Percentiles rank a stretch among this genome's conserved stretches.
Evolutionary conservation across 2,888 invertebrate genomes (phyloP).

Genomic region (Sarcophaga caerulescens): DNA sequence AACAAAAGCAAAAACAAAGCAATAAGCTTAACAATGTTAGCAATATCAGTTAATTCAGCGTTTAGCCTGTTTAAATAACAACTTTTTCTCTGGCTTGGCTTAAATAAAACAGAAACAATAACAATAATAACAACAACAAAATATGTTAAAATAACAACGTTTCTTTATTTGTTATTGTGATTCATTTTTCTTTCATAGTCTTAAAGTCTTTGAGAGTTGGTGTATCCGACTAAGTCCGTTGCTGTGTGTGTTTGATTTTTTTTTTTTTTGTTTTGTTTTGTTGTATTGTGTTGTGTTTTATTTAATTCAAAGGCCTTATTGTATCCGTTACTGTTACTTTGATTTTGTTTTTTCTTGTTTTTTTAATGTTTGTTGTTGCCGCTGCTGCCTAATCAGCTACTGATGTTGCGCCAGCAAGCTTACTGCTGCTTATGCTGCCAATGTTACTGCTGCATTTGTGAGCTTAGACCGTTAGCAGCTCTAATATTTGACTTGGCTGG

Average conservation of each 20-base stretch:
- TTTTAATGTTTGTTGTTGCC: conserved; percentile 8
- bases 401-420: neutral
- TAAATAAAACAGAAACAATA: conserved; percentile 1
- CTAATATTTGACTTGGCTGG: conserved; percentile 58
- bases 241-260: neutral
- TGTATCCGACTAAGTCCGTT: conserved; percentile 9
- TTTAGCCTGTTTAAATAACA: conserved; percentile 64
- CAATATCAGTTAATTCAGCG: neutral
- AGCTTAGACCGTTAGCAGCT: conserved; percentile 51
- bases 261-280: neutral
- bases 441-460: conserved; percentile 59
- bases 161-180: conserved; percentile 55
- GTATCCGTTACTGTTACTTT: conserved; percentile 65
- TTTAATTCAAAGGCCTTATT: conserved; percentile 49
- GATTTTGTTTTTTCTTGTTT: conserved; percentile 1
- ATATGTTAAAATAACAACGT: neutral
- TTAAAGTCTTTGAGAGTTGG: conserved; percentile 36
- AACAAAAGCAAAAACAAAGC: conserved; percentile 36
- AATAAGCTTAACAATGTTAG: conserved; percentile 18
- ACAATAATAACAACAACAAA: neutral
- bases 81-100: conserved; percentile 58
- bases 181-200: conserved; percentile 62
- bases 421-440: conserved; percentile 5
- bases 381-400: conserved; percentile 1
- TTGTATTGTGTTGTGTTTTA: conserved; percentile 2